Conservation (phyloP, 2,113 vertebrate genomes). For the Spermophilus dauricus region DNA sequence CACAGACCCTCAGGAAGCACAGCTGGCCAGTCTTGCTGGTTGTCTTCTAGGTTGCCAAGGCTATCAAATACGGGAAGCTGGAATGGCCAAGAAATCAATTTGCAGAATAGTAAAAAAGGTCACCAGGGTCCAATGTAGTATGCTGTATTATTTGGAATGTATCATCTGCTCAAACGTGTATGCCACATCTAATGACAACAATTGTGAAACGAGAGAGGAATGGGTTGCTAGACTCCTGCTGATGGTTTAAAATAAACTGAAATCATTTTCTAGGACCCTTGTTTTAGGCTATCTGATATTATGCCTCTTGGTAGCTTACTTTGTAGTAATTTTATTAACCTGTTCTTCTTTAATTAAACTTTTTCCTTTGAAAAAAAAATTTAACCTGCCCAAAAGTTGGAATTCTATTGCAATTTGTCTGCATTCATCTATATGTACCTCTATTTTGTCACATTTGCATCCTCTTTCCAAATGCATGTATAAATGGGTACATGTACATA, state of each 20-base stretch:
- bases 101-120: constrained; percentile 85
- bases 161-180: constrained; percentile 56
- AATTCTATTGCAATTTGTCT: neutral
- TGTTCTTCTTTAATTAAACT: neutral
- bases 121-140: constrained; percentile 73
- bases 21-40: constrained; percentile 52
- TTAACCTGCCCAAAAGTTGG: neutral
- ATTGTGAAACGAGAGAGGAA: neutral
- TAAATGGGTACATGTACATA: too few relatives aligned
- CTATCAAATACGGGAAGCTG: constrained; percentile 68
- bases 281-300: constrained; percentile 17
- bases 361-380: constrained; percentile 53
- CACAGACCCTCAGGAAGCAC: constrained; percentile 9
- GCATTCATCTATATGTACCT: neutral
- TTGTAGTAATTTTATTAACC: constrained; percentile 16
- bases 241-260: neutral
- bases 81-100: constrained; percentile 79
- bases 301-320: neutral
- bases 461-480: neutral
- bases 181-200: constrained; percentile 68
- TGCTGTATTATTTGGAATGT: constrained; percentile 57
- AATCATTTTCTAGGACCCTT: constrained; percentile 1
- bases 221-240: neutral
- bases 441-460: neutral
- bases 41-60: constrained; percentile 73